Evolutionary conservation across 1,140 invertebrate genomes (phyloP), one percentile per base, ranked within the genome.

Genomic region (Tetramorium alpestre): DNA sequence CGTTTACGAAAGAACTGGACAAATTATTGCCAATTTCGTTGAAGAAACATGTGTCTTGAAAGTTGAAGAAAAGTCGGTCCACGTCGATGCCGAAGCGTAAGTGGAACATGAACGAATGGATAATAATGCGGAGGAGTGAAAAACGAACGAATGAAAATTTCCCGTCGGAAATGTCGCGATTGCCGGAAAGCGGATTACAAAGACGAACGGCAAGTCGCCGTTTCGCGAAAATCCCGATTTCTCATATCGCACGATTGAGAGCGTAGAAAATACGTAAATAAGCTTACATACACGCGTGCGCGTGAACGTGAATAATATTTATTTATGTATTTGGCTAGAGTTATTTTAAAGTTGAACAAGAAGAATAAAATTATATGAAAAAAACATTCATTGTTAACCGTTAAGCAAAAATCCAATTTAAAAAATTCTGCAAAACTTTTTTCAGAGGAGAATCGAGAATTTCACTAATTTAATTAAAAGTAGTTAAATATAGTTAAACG

Each of bases 131-230:
- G 72, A 75, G 28, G 54, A 47, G n/a, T 73, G 67, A 84, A 75
- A 60, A 84, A 84, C 69, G 80, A 84, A 84, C 69, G 69, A 60
- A 60, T 84, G 69, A 84, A 75, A 73, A 75, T 84, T 84, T 75
- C 33, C 28, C 69, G 56, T 73, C 69, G 80, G 69, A 84, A 84
- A 84, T 56, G 80, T 84, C 80, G 41, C 80, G 80, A 84, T 84
- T 84, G 80, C 69, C 54, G 80, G 80, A 73, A 84, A 84, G 80
- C 80, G 80, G 80, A 84, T 84, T 84, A 84, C 80, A 75, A 84
- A 84, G 80, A 75, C 69, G 69, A 73, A 84, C 80, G 80, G 41
- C 51, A 54, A 44, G 67, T 44, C 51, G 51, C 41, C 69, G 80
- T 41, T 41, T 60, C 11, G 80, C 25, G 80, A 84, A 82, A 82